Conservation (phyloP, 2,888 invertebrate species). For the Thymelicus sylvestris region DNA sequence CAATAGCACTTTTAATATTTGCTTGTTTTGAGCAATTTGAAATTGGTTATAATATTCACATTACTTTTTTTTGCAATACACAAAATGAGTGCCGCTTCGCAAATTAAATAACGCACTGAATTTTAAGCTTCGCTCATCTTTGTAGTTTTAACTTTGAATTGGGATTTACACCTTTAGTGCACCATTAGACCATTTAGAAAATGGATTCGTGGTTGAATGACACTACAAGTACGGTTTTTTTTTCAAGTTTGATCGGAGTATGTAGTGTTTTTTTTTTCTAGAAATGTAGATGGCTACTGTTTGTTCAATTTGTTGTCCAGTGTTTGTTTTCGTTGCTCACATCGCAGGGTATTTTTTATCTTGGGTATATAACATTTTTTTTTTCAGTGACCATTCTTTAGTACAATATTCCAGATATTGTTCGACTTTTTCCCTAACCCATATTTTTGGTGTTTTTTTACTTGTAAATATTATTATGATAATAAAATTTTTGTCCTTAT, state of each 20-base stretch:
- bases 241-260: not conserved
- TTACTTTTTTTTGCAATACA: not conserved
- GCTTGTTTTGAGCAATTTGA: too few species aligned
- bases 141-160: not conserved
- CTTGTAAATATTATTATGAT: not conserved
- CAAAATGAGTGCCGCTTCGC: too few species aligned
- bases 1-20: too few species aligned
- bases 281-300: not conserved
- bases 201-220: not conserved
- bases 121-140: not conserved
- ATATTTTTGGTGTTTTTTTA: too few species aligned
- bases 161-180: not conserved
- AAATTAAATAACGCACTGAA: not conserved
- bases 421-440: too few species aligned
- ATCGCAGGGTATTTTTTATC: not conserved
- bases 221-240: not conserved
- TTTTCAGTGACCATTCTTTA: not conserved
- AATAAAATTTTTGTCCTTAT: not conserved
- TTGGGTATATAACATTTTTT: not conserved
- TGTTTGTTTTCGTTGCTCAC: not conserved
- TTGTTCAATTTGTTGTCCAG: not conserved
- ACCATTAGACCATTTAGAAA: not conserved
- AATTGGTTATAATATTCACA: too few species aligned
- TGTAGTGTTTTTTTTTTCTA: not conserved
- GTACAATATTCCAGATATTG: not conserved